Base-by-base conservation (phyloP, 2,113 vertebrate species). In the Corapipo altera region DNA sequence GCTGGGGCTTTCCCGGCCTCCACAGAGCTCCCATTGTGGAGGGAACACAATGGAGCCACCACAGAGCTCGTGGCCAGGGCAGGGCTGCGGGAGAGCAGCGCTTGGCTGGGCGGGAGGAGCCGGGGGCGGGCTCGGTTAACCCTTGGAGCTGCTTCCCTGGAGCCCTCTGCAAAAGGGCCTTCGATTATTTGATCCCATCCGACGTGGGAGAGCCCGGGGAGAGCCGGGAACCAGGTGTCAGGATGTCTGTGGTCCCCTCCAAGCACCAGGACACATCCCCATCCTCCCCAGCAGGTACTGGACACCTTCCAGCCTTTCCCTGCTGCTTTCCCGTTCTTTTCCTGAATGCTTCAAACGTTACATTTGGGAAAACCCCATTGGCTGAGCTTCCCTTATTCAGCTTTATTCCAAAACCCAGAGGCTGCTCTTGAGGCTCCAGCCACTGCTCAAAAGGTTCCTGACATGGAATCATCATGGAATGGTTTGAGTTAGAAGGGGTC, bases 21-120 rank as follows among this genome's bases (percentile, higher is more conserved):
- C 89, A 78, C 91, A 87, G 91, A 92, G 91, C 80, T 92, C 69
- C 39, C 72, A 93, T 91, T 84, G 94, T 93, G 83, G 55, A 16
- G 19, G 41, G 69, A 61, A 74, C 26, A 96, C 93, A 96, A 96
- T 72, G 88, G 81, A 87, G 69, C 52, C 91, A 87, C 72, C 91
- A 54, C 52, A 89, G 58, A 86, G 48, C 85, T 61, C 80, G 69
- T 59, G 91, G 88, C 65, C 49, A 26, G 75, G 58, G 41, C 33
- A 66, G 51, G 66, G 76, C 52, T 37, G 54, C 57, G 80, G 26
- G 15, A 52, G 48, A 87, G 72, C 37, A 66, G 64, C 19, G 8
- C 91, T 96, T 93, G 89, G 88, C 95, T 96, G 46, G 75, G 54
- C 26, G 7, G 4, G 14, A 64, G 57, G 61, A 91, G 70, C 74